Base-by-base conservation (phyloP, 2,797 vertebrate species). In the Acanthis flammea region DNA sequence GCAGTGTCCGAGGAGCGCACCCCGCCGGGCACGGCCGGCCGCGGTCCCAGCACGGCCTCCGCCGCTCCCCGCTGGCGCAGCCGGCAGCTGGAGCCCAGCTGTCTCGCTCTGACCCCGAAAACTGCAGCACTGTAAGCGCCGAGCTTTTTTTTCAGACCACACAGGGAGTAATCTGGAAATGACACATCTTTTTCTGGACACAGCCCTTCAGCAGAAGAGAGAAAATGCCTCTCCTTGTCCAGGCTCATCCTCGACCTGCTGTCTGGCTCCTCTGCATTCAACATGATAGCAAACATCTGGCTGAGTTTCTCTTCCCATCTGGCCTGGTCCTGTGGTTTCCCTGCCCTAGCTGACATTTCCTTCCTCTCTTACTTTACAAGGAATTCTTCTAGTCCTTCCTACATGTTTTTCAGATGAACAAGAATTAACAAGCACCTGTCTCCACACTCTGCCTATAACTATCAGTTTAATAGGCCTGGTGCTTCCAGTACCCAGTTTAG, bases 271-370 rank as follows among this genome's bases (percentile, higher is more conserved):
- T 4, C 33, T 45, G 71, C 50, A 6, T 70, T 61, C 74, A 61
- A 60, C 35, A 22, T 14, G 63, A 47, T 44, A 67, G 63, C 60
- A 94, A 93, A 93, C 75, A 91, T 74, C 88, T 93, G 88, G 78
- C 31, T 72, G 70, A 58, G 86, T 79, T 85, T 74, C 37, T 47
- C 25, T 74, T 81, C 61, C 88, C 67, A 74, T 92, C 45, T 77
- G 78, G 57, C 57, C 57, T 1, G 0, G 45, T 77, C 61, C 45
- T 80, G 77, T 55, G 65, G 78, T 89, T 91, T 85, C 45, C 81
- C 31, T 41, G 6, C 55, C 70, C 50, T 72, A 75, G 68, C 31
- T 84, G 65, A 85, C 30, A 72, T 62, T 80, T 95, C 61, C 88
- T 91, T 94, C 81, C 68, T 87, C 45, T 65, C 42, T 15, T 71